Evolutionary conservation across 2,888 invertebrate genomes (phyloP), one percentile per base, ranked within the genome.

Genomic region (Aethes cnicana): DNA sequence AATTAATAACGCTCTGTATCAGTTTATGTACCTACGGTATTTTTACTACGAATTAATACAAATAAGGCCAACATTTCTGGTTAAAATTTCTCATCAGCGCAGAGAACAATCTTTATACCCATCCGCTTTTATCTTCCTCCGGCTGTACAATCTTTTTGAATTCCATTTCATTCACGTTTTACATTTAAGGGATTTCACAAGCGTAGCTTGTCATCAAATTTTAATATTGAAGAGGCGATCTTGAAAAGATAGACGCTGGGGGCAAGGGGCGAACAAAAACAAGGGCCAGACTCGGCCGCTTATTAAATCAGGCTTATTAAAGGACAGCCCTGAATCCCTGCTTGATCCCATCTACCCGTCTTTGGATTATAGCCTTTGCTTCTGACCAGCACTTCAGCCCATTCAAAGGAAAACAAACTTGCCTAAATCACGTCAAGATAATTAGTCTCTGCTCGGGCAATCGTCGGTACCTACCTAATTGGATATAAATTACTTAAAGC

Each of bases 281-380:
- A 54, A 44, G 50, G 33, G 26, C 43, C 28, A 12, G 41, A 25
- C 50, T 14, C 25, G 42, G 17, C 28, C 18, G 43, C 52, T 52
- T 52, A 52, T 52, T 52, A 52, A 52, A 69, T 70, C 70, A 61
- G 63, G 64, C 66, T 72, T 72, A 72, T 74, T 73, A 71, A 66
- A 69, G 67, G 60, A 47, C 63, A 66, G 65, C 56, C 57, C 48
- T 64, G 42, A 42, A 36, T 36, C 55, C 39, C 49, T 30, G 30
- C 28, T 28, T 58, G 50, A 58, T 58, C 55, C 55, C 28, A 58
- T 48, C 55, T 48, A 30, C 55, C 47, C 48, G 43, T 42, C 50
- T 48, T 32, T 42, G 54, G 58, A 56, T 58, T 58, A 58, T 46
- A 30, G 48, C 41, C 35, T 33, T 32, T 37, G 32, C 43, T 44